Percentiles rank a stretch among this genome's conserved stretches.
Conservation (phyloP, 2,113 vertebrate genomes). For the Dendropsophus ebraccatus region DNA sequence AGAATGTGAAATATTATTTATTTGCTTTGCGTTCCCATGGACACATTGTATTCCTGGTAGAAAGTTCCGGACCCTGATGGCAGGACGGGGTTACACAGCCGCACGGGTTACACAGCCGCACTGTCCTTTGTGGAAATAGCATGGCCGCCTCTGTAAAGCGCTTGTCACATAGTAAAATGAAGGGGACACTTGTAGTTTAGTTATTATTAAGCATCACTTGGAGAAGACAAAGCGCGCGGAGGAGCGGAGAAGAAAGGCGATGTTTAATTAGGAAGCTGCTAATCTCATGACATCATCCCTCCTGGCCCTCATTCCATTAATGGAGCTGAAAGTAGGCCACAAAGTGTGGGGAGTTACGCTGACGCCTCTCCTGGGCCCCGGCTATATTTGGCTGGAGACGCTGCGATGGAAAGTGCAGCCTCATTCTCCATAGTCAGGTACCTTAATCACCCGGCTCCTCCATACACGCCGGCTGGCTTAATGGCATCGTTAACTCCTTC, state of each 20-base stretch:
- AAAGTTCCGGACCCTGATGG: neutral
- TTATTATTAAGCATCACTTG: slow-evolving; percentile 20
- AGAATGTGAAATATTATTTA: neutral
- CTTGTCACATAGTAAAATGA: slow-evolving; percentile 1
- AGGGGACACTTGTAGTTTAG: slow-evolving; percentile 11
- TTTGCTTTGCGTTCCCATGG: neutral
- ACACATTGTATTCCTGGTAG: neutral
- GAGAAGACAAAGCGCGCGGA: slow-evolving; percentile 9
- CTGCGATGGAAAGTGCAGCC: slow-evolving; percentile 69
- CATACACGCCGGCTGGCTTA: slow-evolving; percentile 13
- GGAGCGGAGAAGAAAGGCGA: slow-evolving; percentile 63
- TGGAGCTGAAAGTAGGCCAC: slow-evolving; percentile 74
- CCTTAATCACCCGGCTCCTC: slow-evolving; percentile 45
- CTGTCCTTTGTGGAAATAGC: neutral
- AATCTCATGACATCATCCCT: slow-evolving; percentile 75
- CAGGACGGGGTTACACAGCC: no score
- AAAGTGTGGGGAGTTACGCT: slow-evolving; percentile 67
- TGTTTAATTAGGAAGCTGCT: slow-evolving; percentile 76
- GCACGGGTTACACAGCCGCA: neutral
- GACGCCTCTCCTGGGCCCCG: slow-evolving; percentile 63
- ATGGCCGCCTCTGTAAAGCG: neutral
- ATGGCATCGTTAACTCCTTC: slow-evolving; percentile 18
- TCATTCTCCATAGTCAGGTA: slow-evolving; percentile 69
- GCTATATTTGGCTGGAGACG: slow-evolving; percentile 69
- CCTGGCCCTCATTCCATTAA: slow-evolving; percentile 73